Conservation (phyloP, 2,797 vertebrate species). For the Manis pentadactyla region DNA sequence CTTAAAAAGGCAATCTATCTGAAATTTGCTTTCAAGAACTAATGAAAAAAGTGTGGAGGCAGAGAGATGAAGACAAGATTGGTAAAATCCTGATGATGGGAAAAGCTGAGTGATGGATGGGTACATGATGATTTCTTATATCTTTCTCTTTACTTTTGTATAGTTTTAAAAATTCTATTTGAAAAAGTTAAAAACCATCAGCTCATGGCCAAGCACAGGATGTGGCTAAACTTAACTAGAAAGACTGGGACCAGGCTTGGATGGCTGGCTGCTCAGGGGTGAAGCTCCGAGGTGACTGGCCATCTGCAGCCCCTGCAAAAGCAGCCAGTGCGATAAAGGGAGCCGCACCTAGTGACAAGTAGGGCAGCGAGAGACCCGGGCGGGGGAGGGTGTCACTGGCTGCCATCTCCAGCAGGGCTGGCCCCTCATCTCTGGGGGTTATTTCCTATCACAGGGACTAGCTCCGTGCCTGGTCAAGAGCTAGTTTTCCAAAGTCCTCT, state of each 20-base stretch:
- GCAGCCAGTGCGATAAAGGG: neutral
- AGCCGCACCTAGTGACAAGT: too few species aligned
- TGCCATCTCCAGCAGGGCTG: too few species aligned
- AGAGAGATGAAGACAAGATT: neutral
- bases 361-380: neutral
- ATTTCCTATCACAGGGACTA: neutral
- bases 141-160: neutral
- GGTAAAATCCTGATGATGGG: neutral
- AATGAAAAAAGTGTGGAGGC: neutral
- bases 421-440: neutral
- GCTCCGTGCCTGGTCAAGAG: neutral
- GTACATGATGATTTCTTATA: neutral
- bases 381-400: rapidly evolving
- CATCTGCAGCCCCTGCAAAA: neutral
- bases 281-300: too few species aligned
- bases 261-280: neutral
- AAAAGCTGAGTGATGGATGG: neutral
- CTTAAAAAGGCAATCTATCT: neutral
- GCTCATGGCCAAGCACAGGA: neutral
- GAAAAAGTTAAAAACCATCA: neutral
- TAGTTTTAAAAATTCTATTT: neutral
- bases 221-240: neutral
- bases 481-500: neutral
- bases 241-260: neutral
- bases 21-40: neutral